Evolutionary conservation across 2,888 invertebrate genomes (phyloP).

Genomic region (Tetramorium bicarinatum): DNA sequence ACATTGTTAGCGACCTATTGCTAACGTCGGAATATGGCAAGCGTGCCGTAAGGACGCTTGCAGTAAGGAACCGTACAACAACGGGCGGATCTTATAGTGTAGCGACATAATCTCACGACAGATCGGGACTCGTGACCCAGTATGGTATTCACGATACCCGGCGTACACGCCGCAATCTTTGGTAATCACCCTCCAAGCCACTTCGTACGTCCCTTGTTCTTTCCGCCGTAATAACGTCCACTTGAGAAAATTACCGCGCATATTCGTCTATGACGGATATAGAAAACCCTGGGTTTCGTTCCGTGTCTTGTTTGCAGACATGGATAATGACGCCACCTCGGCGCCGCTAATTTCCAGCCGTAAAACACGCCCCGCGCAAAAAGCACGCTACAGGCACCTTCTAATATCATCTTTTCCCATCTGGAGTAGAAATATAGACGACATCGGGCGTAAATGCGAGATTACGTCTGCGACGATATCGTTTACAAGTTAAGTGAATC

Average conservation of each 20-base stretch:
- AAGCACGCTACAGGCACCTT: not conserved
- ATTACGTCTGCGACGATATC: not conserved
- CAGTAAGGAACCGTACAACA: slow-evolving; percentile 29
- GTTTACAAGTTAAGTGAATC: slow-evolving; percentile 27
- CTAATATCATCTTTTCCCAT: not conserved
- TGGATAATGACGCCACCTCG: slow-evolving; percentile 15
- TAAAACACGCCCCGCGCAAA: not conserved
- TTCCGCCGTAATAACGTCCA: slow-evolving; percentile 68
- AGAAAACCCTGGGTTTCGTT: slow-evolving; percentile 33
- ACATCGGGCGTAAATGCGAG: not conserved
- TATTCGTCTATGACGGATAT: slow-evolving; percentile 52
- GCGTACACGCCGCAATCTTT: slow-evolving; percentile 69
- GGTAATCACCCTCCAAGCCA: slow-evolving; percentile 65
- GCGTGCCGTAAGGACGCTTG: slow-evolving; percentile 6
- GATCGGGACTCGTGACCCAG: slow-evolving; percentile 53
- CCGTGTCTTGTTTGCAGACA: slow-evolving; percentile 44
- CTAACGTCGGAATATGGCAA: slow-evolving; percentile 22
- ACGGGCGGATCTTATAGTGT: slow-evolving; percentile 45
- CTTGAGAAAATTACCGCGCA: slow-evolving; percentile 57
- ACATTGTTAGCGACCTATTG: slow-evolving; percentile 43
- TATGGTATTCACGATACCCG: slow-evolving; percentile 50
- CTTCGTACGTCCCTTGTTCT: slow-evolving; percentile 62
- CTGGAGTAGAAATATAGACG: not conserved
- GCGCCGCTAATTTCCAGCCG: slow-evolving; percentile 26
- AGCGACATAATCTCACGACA: slow-evolving; percentile 54